Conservation (phyloP, 1,140 invertebrate species). For the Theocolax elegans region DNA sequence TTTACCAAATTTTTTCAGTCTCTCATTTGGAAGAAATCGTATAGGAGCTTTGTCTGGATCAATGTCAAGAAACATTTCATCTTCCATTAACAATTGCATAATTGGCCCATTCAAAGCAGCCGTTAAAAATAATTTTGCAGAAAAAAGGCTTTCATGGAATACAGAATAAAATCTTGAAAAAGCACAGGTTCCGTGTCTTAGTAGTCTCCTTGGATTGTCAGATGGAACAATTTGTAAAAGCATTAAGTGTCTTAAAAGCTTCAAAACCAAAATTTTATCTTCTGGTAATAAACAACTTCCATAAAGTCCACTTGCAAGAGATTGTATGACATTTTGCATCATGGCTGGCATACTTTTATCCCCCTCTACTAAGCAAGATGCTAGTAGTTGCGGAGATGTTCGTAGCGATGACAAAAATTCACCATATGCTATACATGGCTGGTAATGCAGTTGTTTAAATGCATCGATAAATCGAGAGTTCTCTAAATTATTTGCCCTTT, state of each 20-base stretch:
- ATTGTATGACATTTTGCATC: conserved; percentile 76
- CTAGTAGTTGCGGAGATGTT: conserved; percentile 83
- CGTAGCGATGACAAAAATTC: conserved; percentile 83
- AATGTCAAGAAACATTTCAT: conserved; percentile 92
- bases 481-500: conserved; percentile 81
- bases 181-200: conserved; percentile 87
- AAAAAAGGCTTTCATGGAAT: conserved; percentile 90
- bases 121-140: conserved; percentile 92
- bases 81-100: conserved; percentile 91
- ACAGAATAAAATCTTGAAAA: conserved; percentile 90
- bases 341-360: conserved; percentile 75
- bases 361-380: conserved; percentile 82
- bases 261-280: conserved; percentile 83
- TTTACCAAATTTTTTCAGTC: conserved; percentile 82
- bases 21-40: conserved; percentile 77
- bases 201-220: conserved; percentile 85
- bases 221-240: conserved; percentile 83
- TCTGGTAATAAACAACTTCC: conserved; percentile 82
- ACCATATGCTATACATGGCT: conserved; percentile 81
- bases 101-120: conserved; percentile 92
- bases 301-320: conserved; percentile 85
- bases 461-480: conserved; percentile 87
- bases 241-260: conserved; percentile 83
- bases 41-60: conserved; percentile 88
- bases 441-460: conserved; percentile 85